These are phyloP conservation scores for Monochamus saltuarius DNA, from an alignment of 1,140 invertebrate genomes.

Conservation along the genomic window DNA sequence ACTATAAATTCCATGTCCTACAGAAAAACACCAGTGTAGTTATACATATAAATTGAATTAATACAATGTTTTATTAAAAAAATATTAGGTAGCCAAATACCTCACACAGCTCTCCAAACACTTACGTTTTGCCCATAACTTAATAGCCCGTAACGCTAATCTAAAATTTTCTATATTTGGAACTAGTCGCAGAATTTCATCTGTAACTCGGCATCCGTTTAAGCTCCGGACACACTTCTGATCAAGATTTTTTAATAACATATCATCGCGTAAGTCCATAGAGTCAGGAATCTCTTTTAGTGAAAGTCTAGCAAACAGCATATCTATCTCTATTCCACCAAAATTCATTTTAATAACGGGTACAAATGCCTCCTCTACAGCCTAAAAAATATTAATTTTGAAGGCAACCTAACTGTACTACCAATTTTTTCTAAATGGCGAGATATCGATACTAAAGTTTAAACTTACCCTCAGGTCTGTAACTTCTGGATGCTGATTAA, in stretches of 20 bases:
- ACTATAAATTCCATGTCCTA: slow-evolving; percentile 95
- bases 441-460: neutral
- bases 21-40: slow-evolving; percentile 50
- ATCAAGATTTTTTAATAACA: slow-evolving; percentile 92
- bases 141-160: slow-evolving; percentile 90
- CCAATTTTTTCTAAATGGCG: neutral
- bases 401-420: neutral
- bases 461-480: slow-evolving; percentile 72
- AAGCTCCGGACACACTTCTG: slow-evolving; percentile 95
- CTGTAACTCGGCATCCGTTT: slow-evolving; percentile 97
- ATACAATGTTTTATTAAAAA: neutral
- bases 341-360: slow-evolving; percentile 99
- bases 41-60: neutral
- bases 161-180: slow-evolving; percentile 95
- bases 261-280: slow-evolving; percentile 87
- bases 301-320: slow-evolving; percentile 92
- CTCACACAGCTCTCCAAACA: slow-evolving; percentile 31
- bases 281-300: slow-evolving; percentile 86
- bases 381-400: slow-evolving; percentile 54
- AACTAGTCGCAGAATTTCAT: slow-evolving; percentile 94
- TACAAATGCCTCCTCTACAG: slow-evolving; percentile 98
- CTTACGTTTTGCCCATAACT: slow-evolving; percentile 98
- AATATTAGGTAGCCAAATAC: neutral
- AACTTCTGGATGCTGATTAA: slow-evolving; percentile 87
- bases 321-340: slow-evolving; percentile 98